These are phyloP conservation scores for Leucania comma DNA, from an alignment of 2,888 invertebrate species.

Conservation along the genomic window DNA sequence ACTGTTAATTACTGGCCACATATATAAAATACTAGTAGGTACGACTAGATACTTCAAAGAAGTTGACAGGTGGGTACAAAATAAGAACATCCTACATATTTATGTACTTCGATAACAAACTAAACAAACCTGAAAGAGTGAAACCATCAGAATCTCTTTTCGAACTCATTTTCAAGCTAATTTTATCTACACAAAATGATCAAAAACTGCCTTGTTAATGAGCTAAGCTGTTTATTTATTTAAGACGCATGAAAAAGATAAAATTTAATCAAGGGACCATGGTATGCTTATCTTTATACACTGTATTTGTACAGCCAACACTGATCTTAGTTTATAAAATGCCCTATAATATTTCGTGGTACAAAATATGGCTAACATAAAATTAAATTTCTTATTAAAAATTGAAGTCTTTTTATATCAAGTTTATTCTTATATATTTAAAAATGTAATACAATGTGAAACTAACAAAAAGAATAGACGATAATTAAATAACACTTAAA, in stretches of 20 bases:
- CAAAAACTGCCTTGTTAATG: neutral
- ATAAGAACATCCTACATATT: neutral
- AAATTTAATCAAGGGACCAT: conserved; percentile 36
- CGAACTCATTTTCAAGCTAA: neutral
- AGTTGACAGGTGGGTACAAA: neutral
- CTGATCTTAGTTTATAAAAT: conserved; percentile 12
- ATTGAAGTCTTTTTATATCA: neutral
- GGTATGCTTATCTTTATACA: conserved; percentile 22
- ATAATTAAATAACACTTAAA: neutral
- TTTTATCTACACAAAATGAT: neutral
- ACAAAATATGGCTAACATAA: neutral
- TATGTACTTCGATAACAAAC: neutral
- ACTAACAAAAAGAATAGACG: no score
- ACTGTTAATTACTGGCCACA: conserved; percentile 16
- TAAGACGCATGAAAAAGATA: conserved; percentile 36
- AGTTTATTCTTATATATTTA: no score
- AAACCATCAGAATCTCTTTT: neutral
- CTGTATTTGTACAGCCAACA: conserved; percentile 11
- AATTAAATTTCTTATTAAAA: neutral
- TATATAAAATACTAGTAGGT: neutral
- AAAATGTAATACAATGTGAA: no score
- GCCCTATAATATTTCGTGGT: neutral
- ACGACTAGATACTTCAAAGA: neutral
- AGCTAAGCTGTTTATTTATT: conserved; percentile 2
- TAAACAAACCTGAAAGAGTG: neutral